These are phyloP conservation scores for Rhynchonycteris naso DNA, from an alignment of 2,797 vertebrate species.

Conservation along the genomic window DNA sequence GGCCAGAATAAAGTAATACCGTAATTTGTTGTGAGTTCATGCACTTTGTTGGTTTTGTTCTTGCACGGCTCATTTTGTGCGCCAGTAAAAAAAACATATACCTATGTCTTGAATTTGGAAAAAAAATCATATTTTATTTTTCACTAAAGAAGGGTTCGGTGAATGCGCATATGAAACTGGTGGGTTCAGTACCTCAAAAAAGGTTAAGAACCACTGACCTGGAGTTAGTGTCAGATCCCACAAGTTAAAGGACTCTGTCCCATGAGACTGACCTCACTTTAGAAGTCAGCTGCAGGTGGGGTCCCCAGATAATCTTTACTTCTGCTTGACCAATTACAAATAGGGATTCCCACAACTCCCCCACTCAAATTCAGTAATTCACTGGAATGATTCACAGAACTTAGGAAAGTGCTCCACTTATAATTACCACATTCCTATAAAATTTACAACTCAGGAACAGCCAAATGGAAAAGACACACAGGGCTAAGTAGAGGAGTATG, in stretches of 20 bases:
- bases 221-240: not conserved
- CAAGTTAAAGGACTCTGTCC: not conserved
- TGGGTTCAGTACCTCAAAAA: no score
- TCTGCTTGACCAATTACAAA: not conserved
- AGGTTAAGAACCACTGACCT: no score
- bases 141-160: no score
- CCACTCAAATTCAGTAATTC: not conserved
- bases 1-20: no score
- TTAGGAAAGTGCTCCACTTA: not conserved
- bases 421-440: not conserved
- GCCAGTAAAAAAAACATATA: no score
- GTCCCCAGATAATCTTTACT: not conserved
- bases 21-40: no score
- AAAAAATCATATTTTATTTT: no score
- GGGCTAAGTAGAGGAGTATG: not conserved
- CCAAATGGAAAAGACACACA: not conserved
- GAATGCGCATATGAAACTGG: no score
- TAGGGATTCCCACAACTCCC: not conserved
- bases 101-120: no score
- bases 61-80: no score
- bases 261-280: not conserved
- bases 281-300: not conserved
- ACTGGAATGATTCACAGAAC: not conserved
- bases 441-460: not conserved
- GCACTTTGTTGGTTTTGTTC: no score